These are phyloP conservation scores for Rissa tridactyla DNA, from an alignment of 2,113 vertebrate species.

Conservation along the genomic window DNA sequence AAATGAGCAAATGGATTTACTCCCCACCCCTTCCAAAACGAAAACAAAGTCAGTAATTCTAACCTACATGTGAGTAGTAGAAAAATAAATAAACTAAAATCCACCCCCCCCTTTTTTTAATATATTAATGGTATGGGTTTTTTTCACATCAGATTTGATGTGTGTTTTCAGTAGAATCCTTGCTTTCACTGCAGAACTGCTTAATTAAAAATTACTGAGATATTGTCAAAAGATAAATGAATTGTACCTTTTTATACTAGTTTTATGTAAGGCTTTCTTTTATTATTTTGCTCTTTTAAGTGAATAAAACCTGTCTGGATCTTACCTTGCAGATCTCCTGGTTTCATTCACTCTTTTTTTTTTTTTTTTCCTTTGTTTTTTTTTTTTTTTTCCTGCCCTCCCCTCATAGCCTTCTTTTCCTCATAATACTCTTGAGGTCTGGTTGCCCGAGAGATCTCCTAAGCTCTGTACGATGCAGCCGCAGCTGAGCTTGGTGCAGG, in stretches of 20 bases:
- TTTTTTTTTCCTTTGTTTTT: not conserved
- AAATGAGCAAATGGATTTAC: not conserved
- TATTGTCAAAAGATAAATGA: not conserved
- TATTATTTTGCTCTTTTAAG: not conserved
- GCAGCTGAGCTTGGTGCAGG: not conserved
- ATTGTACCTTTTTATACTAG: not conserved
- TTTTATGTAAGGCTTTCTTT: not conserved
- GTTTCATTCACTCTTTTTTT: not conserved
- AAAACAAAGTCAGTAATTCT: not conserved
- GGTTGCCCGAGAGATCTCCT: not conserved
- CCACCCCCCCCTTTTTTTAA: fast-evolving
- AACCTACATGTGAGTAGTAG: not conserved
- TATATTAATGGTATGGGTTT: not conserved
- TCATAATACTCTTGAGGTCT: not conserved
- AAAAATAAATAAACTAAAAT: not conserved
- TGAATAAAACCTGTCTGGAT: not conserved
- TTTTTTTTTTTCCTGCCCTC: too few relatives aligned
- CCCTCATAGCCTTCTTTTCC: not conserved
- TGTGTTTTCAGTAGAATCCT: not conserved
- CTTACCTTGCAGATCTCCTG: not conserved
- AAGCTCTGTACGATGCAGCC: not conserved
- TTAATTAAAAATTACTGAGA: not conserved
- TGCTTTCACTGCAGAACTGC: not conserved
- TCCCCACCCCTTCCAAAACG: not conserved
- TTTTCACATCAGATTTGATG: not conserved